Evolutionary conservation across 2,888 invertebrate genomes (phyloP).

Genomic region (Melangyna quadrimaculata): DNA sequence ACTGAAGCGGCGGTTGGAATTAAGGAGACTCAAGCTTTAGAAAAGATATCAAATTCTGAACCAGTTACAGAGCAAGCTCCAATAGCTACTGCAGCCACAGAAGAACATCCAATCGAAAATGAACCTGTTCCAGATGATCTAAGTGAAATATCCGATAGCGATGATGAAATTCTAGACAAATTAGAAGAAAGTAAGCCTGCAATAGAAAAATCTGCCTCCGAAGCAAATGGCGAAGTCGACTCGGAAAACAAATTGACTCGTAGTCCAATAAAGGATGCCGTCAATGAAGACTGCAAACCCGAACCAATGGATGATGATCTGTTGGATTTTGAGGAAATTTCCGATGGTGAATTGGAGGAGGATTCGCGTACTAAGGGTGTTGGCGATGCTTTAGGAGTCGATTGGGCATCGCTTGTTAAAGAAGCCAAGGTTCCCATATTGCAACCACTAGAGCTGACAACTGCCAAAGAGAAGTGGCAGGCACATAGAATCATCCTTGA

Average conservation of each 20-base stretch:
- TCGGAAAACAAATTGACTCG: conserved; percentile 49
- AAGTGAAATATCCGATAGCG: conserved; percentile 94
- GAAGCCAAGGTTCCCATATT: conserved; percentile 83
- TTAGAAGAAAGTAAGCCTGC: conserved; percentile 83
- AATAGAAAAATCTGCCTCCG: neutral
- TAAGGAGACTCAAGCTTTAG: neutral
- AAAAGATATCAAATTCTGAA: neutral
- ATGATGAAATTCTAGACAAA: conserved; percentile 92
- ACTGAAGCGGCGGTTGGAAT: neutral
- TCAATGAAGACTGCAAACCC: conserved; percentile 52
- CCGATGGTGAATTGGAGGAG: conserved; percentile 94
- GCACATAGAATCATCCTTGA: conserved; percentile 90
- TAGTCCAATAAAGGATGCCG: conserved; percentile 72
- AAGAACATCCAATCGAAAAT: conserved; percentile 21
- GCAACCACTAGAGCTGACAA: conserved; percentile 78
- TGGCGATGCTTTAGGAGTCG: conserved; percentile 96
- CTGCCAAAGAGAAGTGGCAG: conserved; percentile 89
- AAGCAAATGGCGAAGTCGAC: neutral
- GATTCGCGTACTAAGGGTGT: conserved; percentile 88
- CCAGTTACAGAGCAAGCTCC: conserved; percentile 1
- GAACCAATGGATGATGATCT: conserved; percentile 78
- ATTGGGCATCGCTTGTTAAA: conserved; percentile 94
- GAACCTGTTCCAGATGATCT: conserved; percentile 82
- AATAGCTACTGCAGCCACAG: neutral
- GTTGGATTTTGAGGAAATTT: conserved; percentile 94